phyloP scores from a whole-genome alignment of 2,888 invertebrate species.

The Dolomedes plantarius region DNA sequence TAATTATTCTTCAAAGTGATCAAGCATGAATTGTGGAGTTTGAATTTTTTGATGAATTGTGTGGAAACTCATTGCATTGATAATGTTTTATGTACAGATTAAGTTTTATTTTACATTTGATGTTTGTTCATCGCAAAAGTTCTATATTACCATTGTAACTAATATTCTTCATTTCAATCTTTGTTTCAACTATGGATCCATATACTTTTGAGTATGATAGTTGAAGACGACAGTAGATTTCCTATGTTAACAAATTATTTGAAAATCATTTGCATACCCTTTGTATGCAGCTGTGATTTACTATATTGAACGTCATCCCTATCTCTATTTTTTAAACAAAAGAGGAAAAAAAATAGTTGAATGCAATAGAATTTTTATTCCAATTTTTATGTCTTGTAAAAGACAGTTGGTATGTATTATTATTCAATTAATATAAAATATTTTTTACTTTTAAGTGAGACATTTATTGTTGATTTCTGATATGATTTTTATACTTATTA shows the following conservation, averaged over 20 bases:
- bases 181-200: not conserved
- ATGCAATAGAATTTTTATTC: not conserved
- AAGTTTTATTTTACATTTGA: conserved; percentile 28
- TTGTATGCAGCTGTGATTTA: not conserved
- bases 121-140: not conserved
- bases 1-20: conserved; percentile 38
- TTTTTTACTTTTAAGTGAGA: not conserved
- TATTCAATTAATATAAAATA: not conserved
- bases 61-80: conserved; percentile 17
- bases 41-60: conserved; percentile 26
- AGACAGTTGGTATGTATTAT: not conserved
- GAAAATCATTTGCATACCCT: not conserved
- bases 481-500: not conserved
- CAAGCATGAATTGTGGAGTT: conserved; percentile 26
- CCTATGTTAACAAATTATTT: not conserved
- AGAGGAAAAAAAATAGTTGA: not conserved
- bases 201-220: not conserved
- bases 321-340: not conserved
- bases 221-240: not conserved
- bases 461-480: not conserved
- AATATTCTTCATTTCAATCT: not conserved
- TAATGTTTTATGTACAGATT: conserved; percentile 27
- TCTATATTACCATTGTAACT: not conserved
- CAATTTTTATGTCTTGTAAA: not conserved
- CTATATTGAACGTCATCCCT: not conserved